A percentile compares a stretch with the other conserved stretches of the same genome.
phyloP scores from a whole-genome alignment of 2,888 invertebrate genomes.

The Dendrolimus houi region DNA sequence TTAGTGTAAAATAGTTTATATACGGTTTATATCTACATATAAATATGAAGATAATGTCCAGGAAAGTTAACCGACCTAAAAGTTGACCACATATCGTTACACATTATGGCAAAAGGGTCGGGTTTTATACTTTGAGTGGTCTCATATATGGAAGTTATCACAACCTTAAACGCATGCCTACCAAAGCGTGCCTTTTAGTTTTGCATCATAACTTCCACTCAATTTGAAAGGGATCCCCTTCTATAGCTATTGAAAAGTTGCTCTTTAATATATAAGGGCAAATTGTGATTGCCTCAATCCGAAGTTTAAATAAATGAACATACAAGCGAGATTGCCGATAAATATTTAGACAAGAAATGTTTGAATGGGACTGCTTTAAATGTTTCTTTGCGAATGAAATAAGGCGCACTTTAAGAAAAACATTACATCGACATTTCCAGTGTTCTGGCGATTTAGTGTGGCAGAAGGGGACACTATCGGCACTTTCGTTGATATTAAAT shows the following conservation, averaged over 20 bases:
- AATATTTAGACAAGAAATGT: conserved; percentile 1
- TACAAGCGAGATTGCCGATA: conserved; percentile 1
- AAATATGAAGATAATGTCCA: conserved; percentile 25
- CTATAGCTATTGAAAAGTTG: not conserved
- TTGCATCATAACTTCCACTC: conserved; percentile 27
- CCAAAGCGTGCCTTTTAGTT: conserved; percentile 24
- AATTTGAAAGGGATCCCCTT: conserved; percentile 19
- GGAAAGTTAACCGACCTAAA: conserved; percentile 31
- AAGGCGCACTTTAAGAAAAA: not conserved
- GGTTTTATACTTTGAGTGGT: conserved; percentile 37
- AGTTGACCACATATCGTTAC: conserved; percentile 37
- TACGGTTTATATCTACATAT: too few species aligned
- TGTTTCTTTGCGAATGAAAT: not conserved
- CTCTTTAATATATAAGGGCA: not conserved
- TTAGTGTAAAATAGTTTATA: too few species aligned
- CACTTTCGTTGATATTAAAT: conserved; percentile 42
- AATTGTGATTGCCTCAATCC: conserved; percentile 3
- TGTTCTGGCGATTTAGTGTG: conserved; percentile 32
- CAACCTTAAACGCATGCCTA: conserved; percentile 19
- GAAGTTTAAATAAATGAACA: conserved; percentile 1
- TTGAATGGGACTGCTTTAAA: not conserved
- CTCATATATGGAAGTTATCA: conserved; percentile 32
- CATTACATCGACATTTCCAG: conserved; percentile 31
- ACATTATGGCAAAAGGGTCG: conserved; percentile 37
- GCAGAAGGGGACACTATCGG: conserved; percentile 30